Percentiles rank a stretch among this genome's conserved stretches.
Conservation (phyloP, 1,140 invertebrate genomes). For the Bombus pyrosoma region DNA sequence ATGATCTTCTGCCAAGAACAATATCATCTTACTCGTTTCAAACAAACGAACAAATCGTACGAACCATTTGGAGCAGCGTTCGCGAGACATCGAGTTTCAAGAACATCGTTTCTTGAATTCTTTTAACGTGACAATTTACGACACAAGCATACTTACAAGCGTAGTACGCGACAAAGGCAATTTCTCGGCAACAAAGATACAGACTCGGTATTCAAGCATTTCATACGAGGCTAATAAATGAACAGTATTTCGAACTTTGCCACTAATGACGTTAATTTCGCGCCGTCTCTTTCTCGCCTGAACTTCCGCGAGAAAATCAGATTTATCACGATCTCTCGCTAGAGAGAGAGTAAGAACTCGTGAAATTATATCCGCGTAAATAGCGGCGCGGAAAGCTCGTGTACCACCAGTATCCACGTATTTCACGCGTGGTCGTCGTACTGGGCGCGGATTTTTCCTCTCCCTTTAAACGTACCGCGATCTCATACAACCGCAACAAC, state of each 20-base stretch:
- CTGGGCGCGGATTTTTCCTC: neutral
- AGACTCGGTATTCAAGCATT: neutral
- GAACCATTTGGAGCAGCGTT: too few relatives aligned
- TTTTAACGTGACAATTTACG: neutral
- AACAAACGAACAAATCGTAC: neutral
- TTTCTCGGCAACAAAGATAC: conserved; percentile 24
- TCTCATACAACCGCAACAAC: neutral
- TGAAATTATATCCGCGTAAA: conserved; percentile 56
- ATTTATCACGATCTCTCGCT: conserved; percentile 51
- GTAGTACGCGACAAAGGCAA: neutral
- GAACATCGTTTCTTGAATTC: neutral
- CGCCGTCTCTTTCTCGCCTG: neutral
- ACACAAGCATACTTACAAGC: neutral
- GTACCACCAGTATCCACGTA: neutral
- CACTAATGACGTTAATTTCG: conserved; percentile 34
- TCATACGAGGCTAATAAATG: conserved; percentile 23
- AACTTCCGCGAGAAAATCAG: conserved; percentile 55
- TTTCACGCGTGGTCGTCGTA: neutral
- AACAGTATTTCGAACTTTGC: conserved; percentile 39
- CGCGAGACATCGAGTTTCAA: neutral
- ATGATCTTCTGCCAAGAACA: neutral
- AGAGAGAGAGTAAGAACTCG: neutral
- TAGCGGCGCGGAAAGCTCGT: conserved; percentile 27
- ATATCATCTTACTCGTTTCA: neutral
- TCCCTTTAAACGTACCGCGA: neutral